Base-by-base conservation (phyloP, 2,113 vertebrate species). In the Sinocyclocheilus grahami region DNA sequence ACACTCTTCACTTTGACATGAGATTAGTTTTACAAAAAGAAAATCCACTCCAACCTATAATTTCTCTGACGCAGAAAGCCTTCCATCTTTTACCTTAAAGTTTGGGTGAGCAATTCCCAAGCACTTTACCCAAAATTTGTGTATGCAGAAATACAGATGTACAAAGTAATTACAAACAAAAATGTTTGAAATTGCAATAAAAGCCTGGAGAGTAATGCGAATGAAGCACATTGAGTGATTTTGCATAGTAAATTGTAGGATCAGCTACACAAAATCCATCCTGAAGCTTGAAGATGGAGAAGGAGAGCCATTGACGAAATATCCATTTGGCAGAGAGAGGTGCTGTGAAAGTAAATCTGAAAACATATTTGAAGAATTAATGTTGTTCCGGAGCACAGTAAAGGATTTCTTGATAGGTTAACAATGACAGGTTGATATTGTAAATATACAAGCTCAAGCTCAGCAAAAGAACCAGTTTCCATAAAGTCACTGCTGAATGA, bases 351-450 rank as follows among this genome's bases (percentile, higher is more conserved):
- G 48, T 55, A 2, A 77, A 9, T 55, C 75, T 27, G 14, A 75
- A 75, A 42, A 22, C 24, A 42, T 24, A 75, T 75, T 24, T 48
- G 42, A 75, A 75, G 37, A 71, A 71, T 72, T 22, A 5, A 72
- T 72, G 18, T 48, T 24, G 6, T 76, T 76, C 74, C 16, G 74
- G 12, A 51, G n/a, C 42, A 16, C 42, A 46, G 42, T 51, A 51
- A 24, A 51, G 74, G n/a, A 51, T 48, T 76, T 51, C 22, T 48
- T 76, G 42, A 51, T 76, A 48, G 22, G 72, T 75, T 75, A 75
- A 48, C 72, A 76, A 76, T 51, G 74, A 27, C 74, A 76, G 74
- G 74, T 51, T 76, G n/a, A 46, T n/a, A 27, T 51, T 8, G 27
- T 27, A 76, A 76, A 76, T 76, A 0, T 27, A 48, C 42, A 48